Evolutionary conservation across 2,113 vertebrate species (phyloP).

Genomic region (Aplodontia rufa): DNA sequence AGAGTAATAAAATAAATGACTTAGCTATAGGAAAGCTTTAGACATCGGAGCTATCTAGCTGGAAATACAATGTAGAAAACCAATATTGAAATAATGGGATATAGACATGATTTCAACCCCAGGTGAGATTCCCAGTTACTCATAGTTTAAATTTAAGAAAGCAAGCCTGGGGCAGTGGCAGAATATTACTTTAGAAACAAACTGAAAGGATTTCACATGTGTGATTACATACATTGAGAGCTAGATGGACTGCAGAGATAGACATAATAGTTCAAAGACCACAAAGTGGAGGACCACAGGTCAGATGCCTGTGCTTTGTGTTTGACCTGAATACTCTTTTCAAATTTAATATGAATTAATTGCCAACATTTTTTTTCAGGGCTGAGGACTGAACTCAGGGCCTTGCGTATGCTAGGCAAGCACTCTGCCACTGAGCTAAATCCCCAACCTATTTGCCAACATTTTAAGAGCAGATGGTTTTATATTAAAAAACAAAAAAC

Average conservation of each 20-base stretch:
- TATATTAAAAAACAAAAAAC: neutral
- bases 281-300: neutral
- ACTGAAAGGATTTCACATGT: neutral
- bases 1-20: neutral
- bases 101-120: neutral
- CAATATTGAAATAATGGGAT: neutral
- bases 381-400: no score
- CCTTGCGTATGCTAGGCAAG: no score
- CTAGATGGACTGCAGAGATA: neutral
- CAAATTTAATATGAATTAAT: neutral
- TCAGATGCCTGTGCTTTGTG: neutral
- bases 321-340: neutral
- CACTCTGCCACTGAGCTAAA: no score
- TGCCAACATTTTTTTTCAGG: no score
- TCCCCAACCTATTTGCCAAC: neutral
- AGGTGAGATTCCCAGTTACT: no score
- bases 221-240: neutral
- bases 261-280: no score
- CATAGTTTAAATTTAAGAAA: neutral
- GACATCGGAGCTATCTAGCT: neutral
- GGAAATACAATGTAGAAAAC: neutral
- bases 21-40: neutral
- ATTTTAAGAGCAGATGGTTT: neutral
- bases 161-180: neutral
- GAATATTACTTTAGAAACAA: neutral